Evolutionary conservation across 2,113 vertebrate genomes (phyloP), one percentile per base, ranked within the genome.

Genomic region (Toxotes chatareus): DNA sequence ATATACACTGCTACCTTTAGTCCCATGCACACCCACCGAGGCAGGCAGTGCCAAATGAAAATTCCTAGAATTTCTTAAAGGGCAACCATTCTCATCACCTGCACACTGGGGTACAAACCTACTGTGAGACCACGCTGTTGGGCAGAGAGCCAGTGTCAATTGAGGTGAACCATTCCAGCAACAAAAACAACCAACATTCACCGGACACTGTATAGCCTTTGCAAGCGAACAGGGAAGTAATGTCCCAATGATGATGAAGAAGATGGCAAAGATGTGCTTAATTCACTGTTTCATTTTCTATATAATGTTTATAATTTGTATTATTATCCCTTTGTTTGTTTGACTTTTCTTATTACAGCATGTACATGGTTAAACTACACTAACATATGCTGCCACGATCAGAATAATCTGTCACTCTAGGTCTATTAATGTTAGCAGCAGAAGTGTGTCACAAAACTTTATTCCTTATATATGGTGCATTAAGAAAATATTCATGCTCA

Each of bases 41-140:
- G 73, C 71, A 79, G 86, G 78, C 89, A 80, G 76, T 73, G 77
- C 87, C 64, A 83, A 83, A 87, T 86, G 69, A 84, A 92, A 87
- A 93, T 93, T 93, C 86, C 78, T 85, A 0, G 59, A 83, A 91
- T 92, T 85, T 89, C 70, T 90, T 72, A 93, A 91, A 94, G 94
- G 91, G 90, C 94, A 94, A 82, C 79, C 73, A 66, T 88, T 91
- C 84, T 90, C 79, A 79, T 88, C 93, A 90, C 89, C 85, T 88
- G 91, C 89, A 83, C 84, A 70, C 87, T 73, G 61, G 90, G 91
- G 86, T 82, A 63, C 83, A 47, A 71, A 88, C 87, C 91, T 55
- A 89, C 89, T 90, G 92, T 82, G 91, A 93, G 80, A 84, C 85
- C 85, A 76, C 64, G 88, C 79, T 64, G 73, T 70, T 56, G 80